Percentiles rank a stretch among this genome's conserved stretches.
phyloP scores from a whole-genome alignment of 2,113 vertebrate species.

The Rhodinocichla rosea region DNA sequence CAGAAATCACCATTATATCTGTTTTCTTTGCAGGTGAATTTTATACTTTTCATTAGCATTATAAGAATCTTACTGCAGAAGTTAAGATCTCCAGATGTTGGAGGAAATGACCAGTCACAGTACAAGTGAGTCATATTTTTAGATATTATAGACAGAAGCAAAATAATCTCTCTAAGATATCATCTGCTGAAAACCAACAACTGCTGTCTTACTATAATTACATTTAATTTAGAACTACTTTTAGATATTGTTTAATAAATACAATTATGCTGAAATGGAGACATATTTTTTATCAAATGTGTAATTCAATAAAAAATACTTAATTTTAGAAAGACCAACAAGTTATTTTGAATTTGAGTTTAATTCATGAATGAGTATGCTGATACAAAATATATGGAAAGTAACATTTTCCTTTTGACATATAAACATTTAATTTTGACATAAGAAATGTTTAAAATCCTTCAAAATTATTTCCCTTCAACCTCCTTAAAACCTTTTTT shows the following conservation, averaged over 20 bases:
- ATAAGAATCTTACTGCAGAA: conserved; percentile 79
- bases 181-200: background rate
- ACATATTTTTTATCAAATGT: background rate
- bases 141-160: background rate
- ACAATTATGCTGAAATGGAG: background rate
- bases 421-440: background rate
- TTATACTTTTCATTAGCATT: conserved; percentile 79
- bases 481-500: background rate
- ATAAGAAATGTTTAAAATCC: background rate
- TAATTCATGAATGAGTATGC: background rate
- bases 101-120: conserved; percentile 78
- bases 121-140: conserved; percentile 67
- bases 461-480: background rate
- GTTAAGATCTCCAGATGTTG: conserved; percentile 74
- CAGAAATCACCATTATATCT: background rate
- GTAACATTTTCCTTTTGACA: background rate
- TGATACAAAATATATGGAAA: background rate
- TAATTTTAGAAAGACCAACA: background rate
- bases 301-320: background rate
- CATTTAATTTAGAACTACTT: background rate
- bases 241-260: background rate
- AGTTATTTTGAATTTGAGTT: background rate
- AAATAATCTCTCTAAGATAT: background rate
- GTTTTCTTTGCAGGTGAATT: conserved; percentile 72
- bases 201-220: background rate